Base-by-base conservation (phyloP, 1,140 invertebrate species). In the Diorhabda elongata region DNA sequence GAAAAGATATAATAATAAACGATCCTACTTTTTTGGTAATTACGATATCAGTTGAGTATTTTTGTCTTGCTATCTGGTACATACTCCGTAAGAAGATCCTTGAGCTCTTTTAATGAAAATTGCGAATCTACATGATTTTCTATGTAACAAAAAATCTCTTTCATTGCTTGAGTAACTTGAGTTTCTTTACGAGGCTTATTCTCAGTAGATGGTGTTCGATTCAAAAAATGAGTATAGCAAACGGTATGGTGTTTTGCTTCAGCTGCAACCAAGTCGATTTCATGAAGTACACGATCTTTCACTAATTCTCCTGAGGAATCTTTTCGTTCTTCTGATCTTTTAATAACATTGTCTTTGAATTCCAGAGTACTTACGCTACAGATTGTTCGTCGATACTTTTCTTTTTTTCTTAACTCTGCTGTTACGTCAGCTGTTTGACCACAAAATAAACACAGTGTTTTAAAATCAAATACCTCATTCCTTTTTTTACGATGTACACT, bases 11-110 rank as follows among this genome's bases (percentile, higher is more conserved):
- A 2, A 77, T 72, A 41, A 71, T 71, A 60, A 68, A 69, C 52
- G 75, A 61, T 66, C 76, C 76, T 64, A 74, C 70, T 73, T 77
- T 77, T 66, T 69, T 77, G 64, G 76, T 77, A 67, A 81, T 80
- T 75, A 79, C 69, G 66, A 78, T 79, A 72, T 79, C 72, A 71
- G 69, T 75, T 73, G 71, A 73, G 75, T 78, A 79, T 66, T 75
- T 76, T 71, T 79, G 68, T 80, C 67, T 79, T 78, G 72, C 77
- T 74, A 72, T 80, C 78, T 60, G 76, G 75, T 52, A 79, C 68
- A 69, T 78, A 77, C 57, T 76, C 73, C 56, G 71, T 78, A 69
- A 68, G 66, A 68, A 80, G 71, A 75, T 77, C 72, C 75, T 78
- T 80, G 45, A 80, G 74, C 67, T 81, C 76, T 70, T 70, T 73